phyloP scores from a whole-genome alignment of 2,888 invertebrate genomes.

The Cheilosia grossa region DNA sequence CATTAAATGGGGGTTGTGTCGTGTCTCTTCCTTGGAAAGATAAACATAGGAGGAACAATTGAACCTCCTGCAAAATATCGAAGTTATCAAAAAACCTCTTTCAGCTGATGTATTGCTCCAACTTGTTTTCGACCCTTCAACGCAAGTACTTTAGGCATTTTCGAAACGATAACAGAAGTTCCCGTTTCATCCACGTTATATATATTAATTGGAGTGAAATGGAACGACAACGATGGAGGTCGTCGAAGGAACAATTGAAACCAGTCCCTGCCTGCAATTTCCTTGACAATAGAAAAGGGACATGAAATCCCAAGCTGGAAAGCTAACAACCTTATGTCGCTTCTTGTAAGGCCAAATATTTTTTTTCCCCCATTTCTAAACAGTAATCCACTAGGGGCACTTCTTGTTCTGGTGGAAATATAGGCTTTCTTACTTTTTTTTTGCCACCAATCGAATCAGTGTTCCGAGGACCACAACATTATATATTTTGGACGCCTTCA shows the following conservation, averaged over 20 bases:
- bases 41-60: slow-evolving; percentile 48
- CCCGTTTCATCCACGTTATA: slow-evolving; percentile 62
- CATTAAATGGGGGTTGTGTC: slow-evolving; percentile 42
- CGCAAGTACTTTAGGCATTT: slow-evolving; percentile 49
- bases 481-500: too few relatives aligned
- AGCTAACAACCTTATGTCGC: too few relatives aligned
- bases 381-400: slow-evolving; percentile 3
- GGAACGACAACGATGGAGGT: slow-evolving; percentile 27
- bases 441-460: too few relatives aligned
- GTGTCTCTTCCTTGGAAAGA: slow-evolving; percentile 52
- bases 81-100: slow-evolving; percentile 44
- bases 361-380: slow-evolving; percentile 1
- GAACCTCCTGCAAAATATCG: slow-evolving; percentile 45
- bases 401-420: too few relatives aligned
- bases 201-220: slow-evolving; percentile 41
- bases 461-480: too few relatives aligned
- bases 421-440: too few relatives aligned
- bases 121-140: slow-evolving; percentile 29
- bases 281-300: not conserved
- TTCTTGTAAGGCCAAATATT: not conserved
- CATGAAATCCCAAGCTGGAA: not conserved
- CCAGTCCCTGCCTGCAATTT: slow-evolving; percentile 11
- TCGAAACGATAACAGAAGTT: slow-evolving; percentile 45
- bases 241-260: slow-evolving; percentile 18
- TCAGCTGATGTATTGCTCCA: slow-evolving; percentile 51